A percentile compares a stretch with the other conserved stretches of the same genome.
Evolutionary conservation across 2,888 invertebrate genomes (phyloP).

Genomic region (Epiblema foenella): DNA sequence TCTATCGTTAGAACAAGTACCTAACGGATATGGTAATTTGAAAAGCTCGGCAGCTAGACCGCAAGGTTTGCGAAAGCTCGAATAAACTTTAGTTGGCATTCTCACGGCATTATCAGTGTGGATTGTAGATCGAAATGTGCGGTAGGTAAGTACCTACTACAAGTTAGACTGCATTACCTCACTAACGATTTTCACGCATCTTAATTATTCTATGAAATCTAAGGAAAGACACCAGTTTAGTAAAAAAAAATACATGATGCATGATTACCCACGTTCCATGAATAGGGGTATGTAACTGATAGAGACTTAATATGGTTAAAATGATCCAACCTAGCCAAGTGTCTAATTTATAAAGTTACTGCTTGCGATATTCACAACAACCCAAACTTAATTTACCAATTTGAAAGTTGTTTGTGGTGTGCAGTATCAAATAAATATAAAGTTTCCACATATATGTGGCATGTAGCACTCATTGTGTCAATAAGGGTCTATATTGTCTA

Average conservation of each 20-base stretch:
- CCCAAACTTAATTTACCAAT: background rate
- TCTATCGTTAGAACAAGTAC: background rate
- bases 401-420: slow-evolving; percentile 15
- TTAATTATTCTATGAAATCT: background rate
- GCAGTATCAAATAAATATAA: slow-evolving; percentile 7
- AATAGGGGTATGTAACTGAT: no score
- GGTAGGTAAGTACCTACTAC: background rate
- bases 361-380: background rate
- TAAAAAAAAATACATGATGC: no score
- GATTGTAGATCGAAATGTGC: slow-evolving; percentile 23
- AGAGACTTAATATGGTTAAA: no score
- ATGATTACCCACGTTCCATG: no score
- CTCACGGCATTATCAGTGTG: slow-evolving; percentile 59
- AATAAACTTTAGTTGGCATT: slow-evolving; percentile 46
- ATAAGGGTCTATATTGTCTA: no score
- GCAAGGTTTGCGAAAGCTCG: slow-evolving; percentile 25
- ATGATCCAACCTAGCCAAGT: background rate
- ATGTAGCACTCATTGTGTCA: background rate
- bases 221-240: no score
- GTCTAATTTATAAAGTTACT: no score
- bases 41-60: background rate
- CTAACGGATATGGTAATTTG: slow-evolving; percentile 7
- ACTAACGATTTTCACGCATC: slow-evolving; percentile 12
- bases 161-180: background rate
- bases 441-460: background rate